Conservation (phyloP, 2,113 vertebrate genomes). For the Emydura subglobosa region DNA sequence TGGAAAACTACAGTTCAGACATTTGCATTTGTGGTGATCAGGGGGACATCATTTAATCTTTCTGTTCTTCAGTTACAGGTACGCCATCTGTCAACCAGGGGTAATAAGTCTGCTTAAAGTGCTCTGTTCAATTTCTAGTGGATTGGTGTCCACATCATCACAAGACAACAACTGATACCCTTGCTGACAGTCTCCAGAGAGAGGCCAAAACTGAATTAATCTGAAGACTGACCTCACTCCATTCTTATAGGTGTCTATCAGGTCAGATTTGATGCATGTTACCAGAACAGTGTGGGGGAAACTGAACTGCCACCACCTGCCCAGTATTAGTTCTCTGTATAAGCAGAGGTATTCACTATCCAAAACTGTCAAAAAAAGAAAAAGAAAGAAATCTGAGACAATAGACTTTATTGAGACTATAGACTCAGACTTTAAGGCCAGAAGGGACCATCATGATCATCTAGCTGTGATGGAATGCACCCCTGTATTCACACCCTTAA, state of each 20-base stretch:
- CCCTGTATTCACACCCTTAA: not conserved
- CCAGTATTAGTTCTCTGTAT: not conserved
- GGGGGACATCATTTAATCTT: not conserved
- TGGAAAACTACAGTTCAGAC: not conserved
- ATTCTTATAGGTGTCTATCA: not conserved
- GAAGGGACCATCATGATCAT: not conserved
- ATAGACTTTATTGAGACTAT: not conserved
- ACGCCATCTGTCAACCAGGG: not conserved
- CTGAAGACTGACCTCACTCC: not conserved
- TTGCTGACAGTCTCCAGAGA: not conserved
- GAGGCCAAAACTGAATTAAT: not conserved
- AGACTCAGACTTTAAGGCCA: not conserved
- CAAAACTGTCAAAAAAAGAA: not conserved
- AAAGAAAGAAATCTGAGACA: not conserved
- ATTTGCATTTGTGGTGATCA: not conserved
- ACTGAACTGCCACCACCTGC: not conserved
- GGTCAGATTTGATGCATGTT: not conserved
- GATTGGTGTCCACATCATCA: not conserved
- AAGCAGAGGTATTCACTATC: not conserved
- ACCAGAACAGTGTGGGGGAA: not conserved
- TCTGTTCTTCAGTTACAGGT: not conserved
- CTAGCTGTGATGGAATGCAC: not conserved
- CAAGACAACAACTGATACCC: not conserved
- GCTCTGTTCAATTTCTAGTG: not conserved
- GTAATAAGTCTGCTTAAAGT: not conserved